These are phyloP conservation scores for Anoncus sp. DNA, from an alignment of 2,888 invertebrate genomes.

Conservation along the genomic window DNA sequence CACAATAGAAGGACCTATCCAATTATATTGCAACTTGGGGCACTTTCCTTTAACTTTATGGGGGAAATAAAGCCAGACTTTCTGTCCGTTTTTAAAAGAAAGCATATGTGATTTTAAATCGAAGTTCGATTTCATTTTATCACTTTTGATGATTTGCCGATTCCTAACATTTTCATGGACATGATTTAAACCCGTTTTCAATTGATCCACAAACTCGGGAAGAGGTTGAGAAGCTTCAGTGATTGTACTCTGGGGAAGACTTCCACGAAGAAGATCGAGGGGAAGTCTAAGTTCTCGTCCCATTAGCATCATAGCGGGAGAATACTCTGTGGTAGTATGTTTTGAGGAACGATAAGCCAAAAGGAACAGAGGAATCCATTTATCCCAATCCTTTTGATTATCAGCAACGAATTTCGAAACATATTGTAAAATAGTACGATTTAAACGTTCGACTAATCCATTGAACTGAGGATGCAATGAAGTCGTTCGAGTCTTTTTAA, in stretches of 20 bases:
- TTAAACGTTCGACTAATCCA: constrained; percentile 22
- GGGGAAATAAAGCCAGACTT: constrained; percentile 37
- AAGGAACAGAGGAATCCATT: constrained; percentile 44
- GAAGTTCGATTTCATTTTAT: constrained; percentile 35
- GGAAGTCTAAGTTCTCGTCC: constrained; percentile 34
- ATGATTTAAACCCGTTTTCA: background rate
- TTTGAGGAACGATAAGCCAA: constrained; percentile 51
- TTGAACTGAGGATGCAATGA: constrained; percentile 47
- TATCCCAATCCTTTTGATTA: constrained; percentile 57
- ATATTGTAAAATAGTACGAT: background rate
- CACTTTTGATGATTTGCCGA: constrained; percentile 19
- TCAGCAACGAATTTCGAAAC: constrained; percentile 28
- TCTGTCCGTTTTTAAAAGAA: constrained; percentile 20
- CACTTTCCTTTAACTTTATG: constrained; percentile 34
- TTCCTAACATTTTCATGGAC: constrained; percentile 35
- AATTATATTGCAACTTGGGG: constrained; percentile 42
- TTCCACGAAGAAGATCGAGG: background rate
- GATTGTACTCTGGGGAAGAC: no score
- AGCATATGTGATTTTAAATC: constrained; percentile 32
- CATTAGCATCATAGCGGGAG: constrained; percentile 43
- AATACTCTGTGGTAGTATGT: constrained; percentile 35
- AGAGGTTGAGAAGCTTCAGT: no score
- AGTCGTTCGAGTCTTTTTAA: constrained; percentile 69
- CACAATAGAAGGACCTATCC: constrained; percentile 34
- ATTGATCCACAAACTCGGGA: constrained; percentile 2